Percentiles rank a stretch among this genome's conserved stretches.
phyloP scores from a whole-genome alignment of 2,113 vertebrate species.

The Chaenocephalus aceratus region DNA sequence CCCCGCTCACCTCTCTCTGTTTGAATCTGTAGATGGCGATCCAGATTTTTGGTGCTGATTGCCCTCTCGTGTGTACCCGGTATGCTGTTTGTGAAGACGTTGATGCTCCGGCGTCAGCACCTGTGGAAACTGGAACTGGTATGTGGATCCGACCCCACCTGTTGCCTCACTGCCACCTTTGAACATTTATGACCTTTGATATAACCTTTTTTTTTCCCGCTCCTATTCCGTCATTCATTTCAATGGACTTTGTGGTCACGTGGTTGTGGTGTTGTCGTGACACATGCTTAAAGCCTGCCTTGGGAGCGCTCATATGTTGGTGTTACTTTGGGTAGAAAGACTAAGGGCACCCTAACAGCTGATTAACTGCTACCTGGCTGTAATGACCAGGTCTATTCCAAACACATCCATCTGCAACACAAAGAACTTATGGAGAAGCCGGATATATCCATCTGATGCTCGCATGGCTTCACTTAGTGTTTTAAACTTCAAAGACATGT shows the following conservation, averaged over 20 bases:
- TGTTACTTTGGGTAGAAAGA: background rate
- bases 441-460: background rate
- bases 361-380: background rate
- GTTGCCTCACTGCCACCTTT: slow-evolving; percentile 34
- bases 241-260: slow-evolving; percentile 60
- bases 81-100: slow-evolving; percentile 96
- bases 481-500: slow-evolving; percentile 16
- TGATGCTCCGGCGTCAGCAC: slow-evolving; percentile 94
- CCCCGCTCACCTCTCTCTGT: slow-evolving; percentile 63
- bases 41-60: slow-evolving; percentile 93
- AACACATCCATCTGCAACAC: background rate
- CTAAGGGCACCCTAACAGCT: slow-evolving; percentile 40
- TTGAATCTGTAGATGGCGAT: slow-evolving; percentile 88
- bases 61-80: slow-evolving; percentile 95
- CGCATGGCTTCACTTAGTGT: slow-evolving; percentile 22
- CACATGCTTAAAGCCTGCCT: slow-evolving; percentile 75
- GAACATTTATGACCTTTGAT: slow-evolving; percentile 54
- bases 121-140: slow-evolving; percentile 94
- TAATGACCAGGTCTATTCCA: background rate
- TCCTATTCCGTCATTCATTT: slow-evolving; percentile 69
- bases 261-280: slow-evolving; percentile 70
- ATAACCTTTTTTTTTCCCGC: slow-evolving; percentile 56
- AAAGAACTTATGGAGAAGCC: background rate
- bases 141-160: slow-evolving; percentile 75
- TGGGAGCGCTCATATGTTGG: slow-evolving; percentile 49